Base-by-base conservation (phyloP, 2,797 vertebrate genomes). In the Coreius guichenoti region DNA sequence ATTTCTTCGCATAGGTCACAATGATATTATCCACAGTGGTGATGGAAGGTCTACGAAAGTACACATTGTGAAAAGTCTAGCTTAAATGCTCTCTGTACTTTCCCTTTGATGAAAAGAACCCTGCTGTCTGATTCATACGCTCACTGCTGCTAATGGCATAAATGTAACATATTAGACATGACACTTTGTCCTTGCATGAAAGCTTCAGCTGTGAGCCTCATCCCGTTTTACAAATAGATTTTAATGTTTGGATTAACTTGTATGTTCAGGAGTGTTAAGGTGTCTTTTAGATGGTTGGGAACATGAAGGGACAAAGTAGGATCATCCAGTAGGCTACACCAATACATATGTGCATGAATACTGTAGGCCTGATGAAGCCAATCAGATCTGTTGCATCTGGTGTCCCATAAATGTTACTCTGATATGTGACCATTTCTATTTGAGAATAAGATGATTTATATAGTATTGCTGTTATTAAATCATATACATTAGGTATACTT, bases 301-400 rank as follows among this genome's bases (percentile, higher is more conserved):
- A 91, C 87, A 91, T 93, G 92, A 94, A 93, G 91, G 89, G 90
- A 89, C 91, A 86, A 88, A 70, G 91, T 82, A 88, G 89, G 90
- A 91, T 90, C 43, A 88, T 86, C 88, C 90, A n/a, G 21, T 45
- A 21, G 88, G 91, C 89, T 89, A 91, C 90, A 86, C 85, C 86
- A 89, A 90, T 88, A 86, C 89, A 89, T 89, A 81, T 90, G 88
- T 82, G 49, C 88, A 91, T 84, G 90, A 87, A 85, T 14, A 23
- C 12, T 26, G n/a, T 14, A 63, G n/a, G 58, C n/a, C 58, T 63
- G n/a, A 63, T 63, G 58, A 29, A 29, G n/a, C 58, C 5, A 26
- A 63, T 63, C 58, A 14, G 58, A 63, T 14, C n/a, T 5, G 1
- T 29, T 29, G 58, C 2, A 26, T 63, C 58, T 63, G n/a, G 5